phyloP scores from a whole-genome alignment of 2,113 vertebrate species.

The Uria aalge region DNA sequence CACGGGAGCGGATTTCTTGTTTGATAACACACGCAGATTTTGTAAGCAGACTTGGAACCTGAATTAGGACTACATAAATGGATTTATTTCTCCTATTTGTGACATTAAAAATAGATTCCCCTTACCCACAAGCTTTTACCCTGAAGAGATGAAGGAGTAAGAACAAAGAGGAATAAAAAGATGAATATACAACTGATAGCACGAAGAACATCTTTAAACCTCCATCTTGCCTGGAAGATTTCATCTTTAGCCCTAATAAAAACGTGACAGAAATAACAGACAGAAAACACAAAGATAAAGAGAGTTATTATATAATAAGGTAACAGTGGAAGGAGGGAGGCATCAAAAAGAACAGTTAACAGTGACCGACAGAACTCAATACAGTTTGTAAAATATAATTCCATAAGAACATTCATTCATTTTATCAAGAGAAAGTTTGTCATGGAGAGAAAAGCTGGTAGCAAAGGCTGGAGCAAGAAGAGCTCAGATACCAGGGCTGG shows the following conservation, averaged over 20 bases:
- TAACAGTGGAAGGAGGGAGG: not conserved
- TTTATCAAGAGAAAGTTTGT: not conserved
- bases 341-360: constrained; percentile 2
- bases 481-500: not conserved
- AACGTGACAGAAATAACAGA: constrained; percentile 47
- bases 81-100: not conserved
- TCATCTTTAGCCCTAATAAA: constrained; percentile 64
- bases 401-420: not conserved
- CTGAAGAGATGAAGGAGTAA: constrained; percentile 52
- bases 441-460: not conserved
- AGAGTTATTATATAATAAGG: constrained; percentile 16
- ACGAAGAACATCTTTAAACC: constrained; percentile 51
- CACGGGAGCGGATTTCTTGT: not conserved
- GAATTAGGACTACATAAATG: not conserved
- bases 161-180: constrained; percentile 48
- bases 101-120: constrained; percentile 38
- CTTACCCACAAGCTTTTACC: constrained; percentile 66
- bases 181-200: constrained; percentile 54
- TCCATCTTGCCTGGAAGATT: constrained; percentile 49
- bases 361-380: not conserved
- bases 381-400: not conserved
- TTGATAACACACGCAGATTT: not conserved
- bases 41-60: not conserved
- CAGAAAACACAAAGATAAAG: constrained; percentile 53
- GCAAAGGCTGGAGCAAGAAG: not conserved